Conservation (phyloP, 2,797 vertebrate genomes). For the Etheostoma nigrum region DNA sequence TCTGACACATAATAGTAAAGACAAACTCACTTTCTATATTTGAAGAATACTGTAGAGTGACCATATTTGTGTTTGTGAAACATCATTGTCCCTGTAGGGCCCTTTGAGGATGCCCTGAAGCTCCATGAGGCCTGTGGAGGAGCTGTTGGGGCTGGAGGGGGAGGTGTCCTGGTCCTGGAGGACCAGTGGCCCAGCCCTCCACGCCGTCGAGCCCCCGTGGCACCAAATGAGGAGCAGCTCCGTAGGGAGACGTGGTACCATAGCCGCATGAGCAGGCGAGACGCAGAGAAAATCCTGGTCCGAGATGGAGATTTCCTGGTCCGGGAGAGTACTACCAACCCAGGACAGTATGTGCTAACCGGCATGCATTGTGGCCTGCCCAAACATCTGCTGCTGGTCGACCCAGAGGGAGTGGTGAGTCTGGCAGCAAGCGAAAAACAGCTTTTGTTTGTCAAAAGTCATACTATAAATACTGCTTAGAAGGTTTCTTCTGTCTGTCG, state of each 20-base stretch:
- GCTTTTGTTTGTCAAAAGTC: too few species aligned
- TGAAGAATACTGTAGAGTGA: not conserved
- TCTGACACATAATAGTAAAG: not conserved
- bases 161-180: constrained; percentile 79
- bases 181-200: constrained; percentile 96
- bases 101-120: constrained; percentile 96
- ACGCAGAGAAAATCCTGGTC: constrained; percentile 92
- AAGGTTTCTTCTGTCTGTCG: not conserved
- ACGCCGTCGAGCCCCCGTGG: constrained; percentile 91
- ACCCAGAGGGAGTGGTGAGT: constrained; percentile 98
- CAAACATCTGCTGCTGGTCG: constrained; percentile 96
- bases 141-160: constrained; percentile 52
- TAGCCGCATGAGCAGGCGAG: constrained; percentile 93
- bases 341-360: constrained; percentile 96
- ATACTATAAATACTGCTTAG: not conserved
- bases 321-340: constrained; percentile 95
- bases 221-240: constrained; percentile 96
- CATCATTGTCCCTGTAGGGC: constrained; percentile 80
- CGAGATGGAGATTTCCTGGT: constrained; percentile 95
- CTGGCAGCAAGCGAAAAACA: not conserved
- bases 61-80: not conserved
- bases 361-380: constrained; percentile 95
- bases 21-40: not conserved
- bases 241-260: constrained; percentile 95
- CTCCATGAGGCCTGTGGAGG: constrained; percentile 87